These are phyloP conservation scores for Podocnemis expansa DNA, from an alignment of 2,113 vertebrate genomes.

Conservation along the genomic window DNA sequence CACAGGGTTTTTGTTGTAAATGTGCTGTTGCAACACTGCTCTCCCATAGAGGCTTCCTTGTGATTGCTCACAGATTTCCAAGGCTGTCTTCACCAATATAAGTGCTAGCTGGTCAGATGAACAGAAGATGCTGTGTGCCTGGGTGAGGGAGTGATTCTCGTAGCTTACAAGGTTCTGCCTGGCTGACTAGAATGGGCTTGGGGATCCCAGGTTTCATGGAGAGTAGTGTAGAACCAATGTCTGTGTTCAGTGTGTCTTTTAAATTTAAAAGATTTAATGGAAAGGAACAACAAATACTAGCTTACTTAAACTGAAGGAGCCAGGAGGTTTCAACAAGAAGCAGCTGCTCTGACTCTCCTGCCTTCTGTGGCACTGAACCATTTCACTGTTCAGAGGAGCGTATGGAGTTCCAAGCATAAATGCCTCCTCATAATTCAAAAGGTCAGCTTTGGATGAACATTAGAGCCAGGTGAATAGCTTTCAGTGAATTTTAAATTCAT, in stretches of 20 bases:
- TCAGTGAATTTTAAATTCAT: background rate
- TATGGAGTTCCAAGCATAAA: background rate
- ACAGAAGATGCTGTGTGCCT: background rate
- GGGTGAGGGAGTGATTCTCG: rapidly evolving
- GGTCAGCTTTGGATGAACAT: background rate
- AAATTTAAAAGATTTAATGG: background rate
- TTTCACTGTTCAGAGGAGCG: background rate
- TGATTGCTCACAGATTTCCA: background rate
- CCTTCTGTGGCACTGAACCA: background rate
- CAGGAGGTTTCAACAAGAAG: background rate
- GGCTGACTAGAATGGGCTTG: rapidly evolving
- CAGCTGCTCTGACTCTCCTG: background rate
- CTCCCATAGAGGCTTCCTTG: background rate
- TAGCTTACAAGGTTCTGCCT: rapidly evolving
- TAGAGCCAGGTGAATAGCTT: background rate
- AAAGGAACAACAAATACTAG: background rate
- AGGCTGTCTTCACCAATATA: background rate
- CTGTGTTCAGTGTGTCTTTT: no score
- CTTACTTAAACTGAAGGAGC: rapidly evolving
- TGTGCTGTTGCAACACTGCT: background rate
- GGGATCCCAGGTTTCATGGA: background rate
- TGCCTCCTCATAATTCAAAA: background rate
- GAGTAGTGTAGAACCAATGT: rapidly evolving
- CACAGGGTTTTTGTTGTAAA: background rate
- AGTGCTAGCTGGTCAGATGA: background rate